These are phyloP conservation scores for Odocoileus hemionus DNA, from an alignment of 2,113 vertebrate species.

Conservation along the genomic window DNA sequence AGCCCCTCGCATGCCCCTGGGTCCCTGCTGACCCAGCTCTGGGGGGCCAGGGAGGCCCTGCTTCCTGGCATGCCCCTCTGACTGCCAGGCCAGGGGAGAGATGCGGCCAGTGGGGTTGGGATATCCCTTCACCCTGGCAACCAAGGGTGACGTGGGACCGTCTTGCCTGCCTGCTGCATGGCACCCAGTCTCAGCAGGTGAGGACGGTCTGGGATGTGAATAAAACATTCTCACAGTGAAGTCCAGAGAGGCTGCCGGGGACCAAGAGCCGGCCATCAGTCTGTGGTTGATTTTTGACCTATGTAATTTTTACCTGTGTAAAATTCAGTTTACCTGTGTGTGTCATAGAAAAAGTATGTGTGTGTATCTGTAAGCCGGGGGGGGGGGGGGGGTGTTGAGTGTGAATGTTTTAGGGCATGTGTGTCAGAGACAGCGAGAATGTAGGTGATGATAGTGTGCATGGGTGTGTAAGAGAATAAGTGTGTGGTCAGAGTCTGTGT, in stretches of 20 bases:
- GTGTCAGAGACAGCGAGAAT: background rate
- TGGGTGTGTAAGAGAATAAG: background rate
- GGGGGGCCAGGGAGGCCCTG: background rate
- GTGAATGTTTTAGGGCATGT: background rate
- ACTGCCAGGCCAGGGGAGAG: background rate
- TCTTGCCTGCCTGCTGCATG: background rate
- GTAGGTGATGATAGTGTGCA: background rate
- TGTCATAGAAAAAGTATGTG: background rate
- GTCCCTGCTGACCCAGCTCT: background rate
- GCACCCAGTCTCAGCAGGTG: background rate
- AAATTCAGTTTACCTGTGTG: background rate
- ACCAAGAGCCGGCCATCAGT: background rate
- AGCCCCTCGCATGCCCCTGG: background rate
- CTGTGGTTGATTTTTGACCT: too few relatives aligned
- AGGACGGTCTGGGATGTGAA: background rate
- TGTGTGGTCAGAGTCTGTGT: background rate
- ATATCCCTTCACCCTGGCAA: slow-evolving; percentile 19
- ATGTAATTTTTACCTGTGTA: too few relatives aligned
- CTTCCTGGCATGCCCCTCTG: background rate
- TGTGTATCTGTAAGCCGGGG: background rate
- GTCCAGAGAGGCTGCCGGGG: background rate
- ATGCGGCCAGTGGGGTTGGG: background rate
- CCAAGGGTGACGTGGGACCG: background rate
- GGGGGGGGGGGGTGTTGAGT: too few relatives aligned
- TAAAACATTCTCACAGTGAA: background rate